These are phyloP conservation scores for Petrocephalus zakoni DNA, from an alignment of 2,113 vertebrate genomes.

Conservation along the genomic window DNA sequence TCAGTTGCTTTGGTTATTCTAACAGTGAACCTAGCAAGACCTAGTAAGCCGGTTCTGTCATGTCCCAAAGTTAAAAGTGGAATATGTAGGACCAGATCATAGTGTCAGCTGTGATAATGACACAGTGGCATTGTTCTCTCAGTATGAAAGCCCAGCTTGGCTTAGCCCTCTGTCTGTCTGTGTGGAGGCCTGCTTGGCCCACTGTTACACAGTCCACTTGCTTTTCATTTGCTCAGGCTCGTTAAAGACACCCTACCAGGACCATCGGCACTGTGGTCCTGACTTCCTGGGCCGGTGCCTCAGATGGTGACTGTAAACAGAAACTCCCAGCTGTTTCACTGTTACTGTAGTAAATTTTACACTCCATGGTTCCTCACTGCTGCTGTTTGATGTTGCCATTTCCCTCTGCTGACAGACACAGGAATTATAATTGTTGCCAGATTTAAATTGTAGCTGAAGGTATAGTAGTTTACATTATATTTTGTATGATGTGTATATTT, in stretches of 20 bases:
- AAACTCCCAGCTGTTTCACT: neutral
- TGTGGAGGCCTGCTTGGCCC: neutral
- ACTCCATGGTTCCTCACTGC: neutral
- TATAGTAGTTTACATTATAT: neutral
- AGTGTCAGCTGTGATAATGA: too few relatives aligned
- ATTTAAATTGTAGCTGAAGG: neutral
- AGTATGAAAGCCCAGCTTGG: neutral
- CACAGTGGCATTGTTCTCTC: too few relatives aligned
- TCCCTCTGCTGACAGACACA: neutral
- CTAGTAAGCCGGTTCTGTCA: too few relatives aligned
- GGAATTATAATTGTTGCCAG: neutral
- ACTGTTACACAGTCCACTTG: neutral
- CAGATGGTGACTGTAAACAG: neutral
- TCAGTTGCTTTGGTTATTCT: too few relatives aligned
- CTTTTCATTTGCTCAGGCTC: neutral
- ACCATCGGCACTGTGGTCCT: neutral
- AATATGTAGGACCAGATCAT: too few relatives aligned
- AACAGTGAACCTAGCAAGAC: too few relatives aligned
- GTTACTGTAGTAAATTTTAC: neutral
- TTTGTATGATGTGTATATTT: neutral
- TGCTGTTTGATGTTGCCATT: neutral
- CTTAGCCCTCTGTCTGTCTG: neutral
- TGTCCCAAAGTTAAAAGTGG: too few relatives aligned
- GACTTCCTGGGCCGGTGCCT: neutral
- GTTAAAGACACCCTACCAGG: neutral